phyloP scores from a whole-genome alignment of 2,888 invertebrate genomes.

The Netelia fuscicornis region DNA sequence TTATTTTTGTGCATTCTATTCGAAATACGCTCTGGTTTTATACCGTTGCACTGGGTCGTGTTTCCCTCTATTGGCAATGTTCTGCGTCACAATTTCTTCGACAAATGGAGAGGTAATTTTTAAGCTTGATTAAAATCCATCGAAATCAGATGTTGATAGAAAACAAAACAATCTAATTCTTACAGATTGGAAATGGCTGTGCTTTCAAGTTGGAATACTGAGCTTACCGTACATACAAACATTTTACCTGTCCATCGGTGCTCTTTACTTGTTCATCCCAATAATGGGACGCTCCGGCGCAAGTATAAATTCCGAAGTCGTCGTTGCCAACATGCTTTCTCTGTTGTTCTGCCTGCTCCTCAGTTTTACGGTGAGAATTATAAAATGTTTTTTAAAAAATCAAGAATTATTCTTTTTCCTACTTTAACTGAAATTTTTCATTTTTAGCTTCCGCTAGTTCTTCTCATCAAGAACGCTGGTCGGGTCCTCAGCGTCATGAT shows the following conservation, averaged over 20 bases:
- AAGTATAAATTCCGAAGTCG: slow-evolving; percentile 89
- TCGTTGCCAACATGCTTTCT: slow-evolving; percentile 86
- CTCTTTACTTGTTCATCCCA: slow-evolving; percentile 91
- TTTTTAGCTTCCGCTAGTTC: slow-evolving; percentile 84
- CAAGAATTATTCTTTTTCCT: not conserved
- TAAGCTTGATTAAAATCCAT: slow-evolving; percentile 28
- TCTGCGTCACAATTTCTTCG: slow-evolving; percentile 85
- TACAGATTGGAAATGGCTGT: slow-evolving; percentile 86
- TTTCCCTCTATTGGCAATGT: slow-evolving; percentile 87
- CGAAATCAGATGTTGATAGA: slow-evolving; percentile 13
- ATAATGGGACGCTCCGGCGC: slow-evolving; percentile 92
- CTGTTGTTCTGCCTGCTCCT: slow-evolving; percentile 84
- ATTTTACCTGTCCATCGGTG: slow-evolving; percentile 90
- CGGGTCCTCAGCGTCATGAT: slow-evolving; percentile 86
- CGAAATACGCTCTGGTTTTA: slow-evolving; percentile 89
- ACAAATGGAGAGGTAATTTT: slow-evolving; percentile 85
- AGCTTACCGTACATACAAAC: slow-evolving; percentile 89
- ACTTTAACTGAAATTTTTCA: slow-evolving; percentile 43
- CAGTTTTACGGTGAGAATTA: slow-evolving; percentile 83
- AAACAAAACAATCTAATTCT: slow-evolving; percentile 44
- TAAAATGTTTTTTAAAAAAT: not conserved
- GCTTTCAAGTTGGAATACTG: slow-evolving; percentile 86
- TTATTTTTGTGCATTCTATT: slow-evolving; percentile 86
- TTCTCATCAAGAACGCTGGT: slow-evolving; percentile 85
- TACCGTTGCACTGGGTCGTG: slow-evolving; percentile 88